phyloP scores from a whole-genome alignment of 1,140 invertebrate genomes.

The Thaumetopoea pityocampa region DNA sequence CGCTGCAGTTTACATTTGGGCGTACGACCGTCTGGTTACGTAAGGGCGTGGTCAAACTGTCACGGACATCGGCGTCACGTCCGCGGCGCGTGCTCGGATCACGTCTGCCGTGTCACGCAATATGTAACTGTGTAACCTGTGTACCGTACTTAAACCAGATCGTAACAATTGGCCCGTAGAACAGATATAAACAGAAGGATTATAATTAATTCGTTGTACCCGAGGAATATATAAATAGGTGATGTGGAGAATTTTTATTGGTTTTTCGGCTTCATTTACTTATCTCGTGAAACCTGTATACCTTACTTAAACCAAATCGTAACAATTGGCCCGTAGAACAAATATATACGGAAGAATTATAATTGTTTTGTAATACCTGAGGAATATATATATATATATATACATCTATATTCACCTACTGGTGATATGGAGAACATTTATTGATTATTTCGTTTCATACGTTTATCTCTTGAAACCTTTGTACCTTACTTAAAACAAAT shows the following conservation, averaged over 20 bases:
- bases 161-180: constrained; percentile 5
- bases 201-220: constrained; percentile 1
- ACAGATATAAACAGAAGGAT: constrained; percentile 7
- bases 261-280: not conserved
- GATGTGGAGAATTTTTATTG: constrained; percentile 1
- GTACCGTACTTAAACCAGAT: constrained; percentile 18
- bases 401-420: too few relatives aligned
- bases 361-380: not conserved
- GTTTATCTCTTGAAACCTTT: constrained; percentile 32
- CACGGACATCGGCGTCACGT: constrained; percentile 39
- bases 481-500: constrained; percentile 17
- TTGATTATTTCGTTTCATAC: not conserved
- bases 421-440: not conserved
- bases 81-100: constrained; percentile 40
- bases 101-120: constrained; percentile 36
- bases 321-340: not conserved
- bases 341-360: constrained; percentile 7
- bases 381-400: constrained; percentile 1
- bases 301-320: constrained; percentile 16
- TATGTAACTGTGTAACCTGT: constrained; percentile 37
- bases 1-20: too few relatives aligned
- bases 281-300: too few relatives aligned
- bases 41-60: constrained; percentile 27
- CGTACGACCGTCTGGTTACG: not conserved
- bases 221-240: not conserved